phyloP scores from a whole-genome alignment of 2,888 invertebrate genomes.

The Adelphocoris suturalis region DNA sequence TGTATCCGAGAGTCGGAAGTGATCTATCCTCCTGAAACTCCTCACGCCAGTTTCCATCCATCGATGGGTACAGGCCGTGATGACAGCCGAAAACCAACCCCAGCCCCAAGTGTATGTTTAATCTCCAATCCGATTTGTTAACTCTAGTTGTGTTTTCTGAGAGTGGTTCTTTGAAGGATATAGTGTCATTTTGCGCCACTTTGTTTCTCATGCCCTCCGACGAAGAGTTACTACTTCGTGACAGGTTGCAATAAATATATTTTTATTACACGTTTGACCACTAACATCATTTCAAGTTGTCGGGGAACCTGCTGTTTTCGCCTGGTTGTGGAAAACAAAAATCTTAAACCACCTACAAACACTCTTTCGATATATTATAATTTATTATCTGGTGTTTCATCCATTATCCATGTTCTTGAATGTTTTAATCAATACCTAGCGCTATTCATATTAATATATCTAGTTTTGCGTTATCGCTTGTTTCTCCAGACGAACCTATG shows the following conservation, averaged over 20 bases:
- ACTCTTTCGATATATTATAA: not conserved
- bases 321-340: not conserved
- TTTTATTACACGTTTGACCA: not conserved
- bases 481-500: no score
- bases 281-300: constrained; percentile 12
- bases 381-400: not conserved
- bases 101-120: constrained; percentile 62
- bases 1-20: not conserved
- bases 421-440: no score
- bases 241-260: constrained; percentile 11
- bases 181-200: constrained; percentile 1
- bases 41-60: not conserved
- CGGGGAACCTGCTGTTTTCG: constrained; percentile 1
- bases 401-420: not conserved
- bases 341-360: not conserved
- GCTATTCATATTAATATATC: no score
- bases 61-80: constrained; percentile 60
- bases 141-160: not conserved
- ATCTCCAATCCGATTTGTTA: constrained; percentile 5
- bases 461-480: no score
- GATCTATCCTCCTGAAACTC: not conserved
- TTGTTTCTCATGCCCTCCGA: constrained; percentile 40
- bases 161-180: not conserved
- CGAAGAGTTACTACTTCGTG: constrained; percentile 47
- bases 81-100: constrained; percentile 65